phyloP scores from a whole-genome alignment of 2,797 vertebrate genomes.

The Amphiprion clarkii region DNA sequence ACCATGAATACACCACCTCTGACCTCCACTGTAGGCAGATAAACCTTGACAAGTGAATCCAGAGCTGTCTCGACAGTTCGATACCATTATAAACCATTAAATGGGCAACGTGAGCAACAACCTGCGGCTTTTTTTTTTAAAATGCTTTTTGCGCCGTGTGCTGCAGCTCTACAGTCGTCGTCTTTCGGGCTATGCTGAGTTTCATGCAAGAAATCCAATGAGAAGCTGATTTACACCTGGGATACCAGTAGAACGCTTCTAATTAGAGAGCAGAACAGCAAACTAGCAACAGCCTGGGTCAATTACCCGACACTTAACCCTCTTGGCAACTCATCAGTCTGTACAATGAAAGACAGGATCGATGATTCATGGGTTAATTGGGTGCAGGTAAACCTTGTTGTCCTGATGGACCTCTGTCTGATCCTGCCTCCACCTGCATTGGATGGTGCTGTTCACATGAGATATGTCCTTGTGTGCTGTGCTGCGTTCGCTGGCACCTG shows the following conservation, averaged over 20 bases:
- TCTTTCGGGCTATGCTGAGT: not conserved
- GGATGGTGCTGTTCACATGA: not conserved
- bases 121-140: not conserved
- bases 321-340: constrained; percentile 1
- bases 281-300: not conserved
- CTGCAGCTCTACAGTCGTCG: not conserved
- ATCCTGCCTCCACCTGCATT: not conserved
- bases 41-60: no score
- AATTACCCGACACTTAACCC: constrained; percentile 22
- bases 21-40: no score
- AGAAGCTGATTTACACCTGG: constrained; percentile 14
- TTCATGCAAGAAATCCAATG: not conserved
- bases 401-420: constrained; percentile 4
- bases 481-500: not conserved
- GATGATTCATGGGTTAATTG: constrained; percentile 37
- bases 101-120: not conserved
- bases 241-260: constrained; percentile 2
- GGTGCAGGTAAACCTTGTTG: constrained; percentile 27
- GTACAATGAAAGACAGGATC: not conserved
- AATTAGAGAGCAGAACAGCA: constrained; percentile 3
- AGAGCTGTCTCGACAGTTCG: not conserved
- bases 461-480: constrained; percentile 1
- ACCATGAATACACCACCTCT: no score
- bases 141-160: not conserved
- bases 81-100: no score